Evolutionary conservation across 2,113 vertebrate genomes (phyloP), one percentile per base, ranked within the genome.

Genomic region (Chamaetylas fuelleborni): DNA sequence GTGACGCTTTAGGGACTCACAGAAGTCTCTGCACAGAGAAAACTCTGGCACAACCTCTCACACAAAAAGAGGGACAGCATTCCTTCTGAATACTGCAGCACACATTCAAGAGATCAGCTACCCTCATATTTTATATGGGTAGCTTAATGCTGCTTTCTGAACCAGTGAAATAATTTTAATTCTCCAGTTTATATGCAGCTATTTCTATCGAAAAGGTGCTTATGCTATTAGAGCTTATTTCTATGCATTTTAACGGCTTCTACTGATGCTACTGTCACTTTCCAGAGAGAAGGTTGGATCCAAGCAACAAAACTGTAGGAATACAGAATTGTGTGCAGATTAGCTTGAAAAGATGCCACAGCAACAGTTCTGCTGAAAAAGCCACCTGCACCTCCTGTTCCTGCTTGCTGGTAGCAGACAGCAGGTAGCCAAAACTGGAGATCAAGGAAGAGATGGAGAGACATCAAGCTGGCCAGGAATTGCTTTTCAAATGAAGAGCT

Each of bases 341-440:
- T 36, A 88, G 50, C 66, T 82, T 82, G 87, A 85, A 93, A 70
- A 88, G n/a, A 88, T 86, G 71, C 62, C 87, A 77, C 89, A 87
- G 81, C 61, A 82, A 90, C 42, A 88, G 40, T 85, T 81, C 29
- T 72, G 70, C 58, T 95, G 89, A 69, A 92, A 85, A 85, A 92
- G 42, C 56, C 73, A 91, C 50, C 45, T 89, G 81, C 34, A 79
- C 6, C 31, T 89, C 69, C 45, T 64, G 69, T 18, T 40, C 13
- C 56, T 89, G 48, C 48, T 65, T 2, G 1, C 23, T 85, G 62
- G 78, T n/a, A 81, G 88, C 31, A 79, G 56, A 29, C 69, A 92
- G 86, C 61, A 81, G 81, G 84, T 62, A 87, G 83, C 45, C 86
- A 91, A 65, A 88, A 94, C 0, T 74, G 56, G 45, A 29, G 53